Base-by-base conservation (phyloP, 2,888 invertebrate species). In the Heteromurus nitidus region DNA sequence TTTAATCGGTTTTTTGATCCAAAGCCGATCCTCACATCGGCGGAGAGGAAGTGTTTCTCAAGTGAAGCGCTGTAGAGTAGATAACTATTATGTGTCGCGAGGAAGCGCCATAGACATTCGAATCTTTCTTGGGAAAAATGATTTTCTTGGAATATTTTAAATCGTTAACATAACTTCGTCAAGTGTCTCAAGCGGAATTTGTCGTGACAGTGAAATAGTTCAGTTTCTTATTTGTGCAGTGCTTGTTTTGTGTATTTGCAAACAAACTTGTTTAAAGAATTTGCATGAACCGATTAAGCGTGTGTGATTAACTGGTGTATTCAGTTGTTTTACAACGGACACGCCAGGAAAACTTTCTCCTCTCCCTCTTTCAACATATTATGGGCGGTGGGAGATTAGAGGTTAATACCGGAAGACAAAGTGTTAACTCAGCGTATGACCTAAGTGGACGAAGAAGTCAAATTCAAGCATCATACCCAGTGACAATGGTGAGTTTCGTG, bases 401-500 rank as follows among this genome's bases (percentile, higher is more conserved):
- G 13, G 82, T 80, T 73, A 85, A 85, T 50, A 84, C 80, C 20
- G 86, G 87, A 84, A 85, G 86, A 80, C 83, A 83, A 86, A 86
- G 87, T 85, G 86, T 86, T 31, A 80, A 44, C 50, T 85, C 82
- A 69, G 81, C 77, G 53, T 84, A 84, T 79, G 86, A 87, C 44
- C 84, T 81, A 79, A 86, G 86, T 83, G 85, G 87, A 74, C 82
- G 86, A 82, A 84, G 82, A 70, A 84, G 86, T 81, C 82, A 83
- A 50, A 84, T 86, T 65, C 86, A 86, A 36, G 86, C 87, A 47
- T 86, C 86, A 74, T 87, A 87, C 72, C 87, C 87, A 22, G 85
- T 84, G 55, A 87, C 87, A 83, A 87, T 86, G 86, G 87, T 87
- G 83, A 85, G 24, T 55, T 36, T 36, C 36, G 36, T 9, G 36